Evolutionary conservation across 2,797 vertebrate species (phyloP).

Genomic region (Sebastes matsubarae): DNA sequence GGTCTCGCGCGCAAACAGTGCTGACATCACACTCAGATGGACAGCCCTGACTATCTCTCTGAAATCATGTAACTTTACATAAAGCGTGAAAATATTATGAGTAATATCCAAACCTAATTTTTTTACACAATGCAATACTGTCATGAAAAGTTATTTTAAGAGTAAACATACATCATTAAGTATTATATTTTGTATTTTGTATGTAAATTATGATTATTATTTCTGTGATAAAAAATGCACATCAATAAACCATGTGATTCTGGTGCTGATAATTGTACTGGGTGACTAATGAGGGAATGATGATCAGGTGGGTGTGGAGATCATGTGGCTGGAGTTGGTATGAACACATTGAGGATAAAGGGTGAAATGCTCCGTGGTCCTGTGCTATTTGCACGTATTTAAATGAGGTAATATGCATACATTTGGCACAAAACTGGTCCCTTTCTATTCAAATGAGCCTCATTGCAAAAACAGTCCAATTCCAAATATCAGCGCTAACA

Average conservation of each 20-base stretch:
- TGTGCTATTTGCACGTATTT: not conserved
- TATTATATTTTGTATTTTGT: slow-evolving; percentile 66
- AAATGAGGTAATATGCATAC: no score
- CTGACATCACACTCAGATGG: slow-evolving; percentile 65
- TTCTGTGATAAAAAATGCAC: slow-evolving; percentile 57
- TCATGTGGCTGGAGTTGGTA: not conserved
- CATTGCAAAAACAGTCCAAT: no score
- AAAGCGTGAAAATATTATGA: slow-evolving; percentile 21
- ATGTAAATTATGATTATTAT: slow-evolving; percentile 71
- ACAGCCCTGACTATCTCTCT: not conserved
- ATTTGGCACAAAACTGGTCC: no score
- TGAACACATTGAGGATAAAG: not conserved
- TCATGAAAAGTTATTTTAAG: not conserved
- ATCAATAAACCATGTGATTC: slow-evolving; percentile 42
- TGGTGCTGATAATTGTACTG: not conserved
- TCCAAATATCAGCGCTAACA: no score
- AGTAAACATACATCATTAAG: not conserved
- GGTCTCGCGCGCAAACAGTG: slow-evolving; percentile 80
- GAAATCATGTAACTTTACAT: slow-evolving; percentile 2
- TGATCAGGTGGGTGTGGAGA: not conserved
- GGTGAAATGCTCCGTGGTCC: not conserved
- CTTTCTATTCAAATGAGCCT: no score
- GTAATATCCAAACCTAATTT: not conserved
- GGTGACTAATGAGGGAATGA: not conserved
- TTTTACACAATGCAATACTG: slow-evolving; percentile 15